These are phyloP conservation scores for Scomberomorus guttatus DNA, from an alignment of 2,797 vertebrate genomes.

Conservation along the genomic window DNA sequence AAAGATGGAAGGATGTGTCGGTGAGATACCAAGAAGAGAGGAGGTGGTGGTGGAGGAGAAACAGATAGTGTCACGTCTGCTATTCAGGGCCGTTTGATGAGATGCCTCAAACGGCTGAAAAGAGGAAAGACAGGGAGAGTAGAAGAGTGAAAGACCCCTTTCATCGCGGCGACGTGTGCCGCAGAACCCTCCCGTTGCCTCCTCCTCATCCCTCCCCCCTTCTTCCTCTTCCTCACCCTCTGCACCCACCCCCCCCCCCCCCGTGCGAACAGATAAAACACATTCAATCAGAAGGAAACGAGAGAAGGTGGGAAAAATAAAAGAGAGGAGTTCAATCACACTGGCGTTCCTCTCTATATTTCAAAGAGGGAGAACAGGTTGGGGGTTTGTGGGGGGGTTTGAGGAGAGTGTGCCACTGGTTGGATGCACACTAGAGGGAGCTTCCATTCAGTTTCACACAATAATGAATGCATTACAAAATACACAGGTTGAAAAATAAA, in stretches of 20 bases:
- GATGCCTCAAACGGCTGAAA: conserved; percentile 74
- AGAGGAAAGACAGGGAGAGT: conserved; percentile 61
- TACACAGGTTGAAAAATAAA: conserved; percentile 1
- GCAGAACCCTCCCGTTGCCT: conserved; percentile 46
- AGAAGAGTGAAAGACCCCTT: conserved; percentile 75
- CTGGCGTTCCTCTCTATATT: conserved; percentile 61
- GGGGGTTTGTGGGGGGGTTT: conserved; percentile 32
- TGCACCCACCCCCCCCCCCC: too few relatives aligned
- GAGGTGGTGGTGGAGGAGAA: conserved; percentile 40
- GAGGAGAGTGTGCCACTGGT: conserved; percentile 30
- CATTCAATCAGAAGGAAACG: conserved; percentile 75
- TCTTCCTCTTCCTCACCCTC: conserved; percentile 24
- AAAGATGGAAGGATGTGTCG: conserved; percentile 55
- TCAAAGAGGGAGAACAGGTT: conserved; percentile 65
- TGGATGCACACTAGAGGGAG: conserved; percentile 32
- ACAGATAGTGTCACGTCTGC: conserved; percentile 77
- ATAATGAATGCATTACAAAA: neutral
- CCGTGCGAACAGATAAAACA: conserved; percentile 73
- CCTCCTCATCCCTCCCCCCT: conserved; percentile 25
- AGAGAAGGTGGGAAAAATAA: conserved; percentile 52
- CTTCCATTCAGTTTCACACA: conserved; percentile 28
- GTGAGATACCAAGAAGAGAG: conserved; percentile 54
- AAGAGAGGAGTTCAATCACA: conserved; percentile 74
- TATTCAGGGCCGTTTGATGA: conserved; percentile 77
- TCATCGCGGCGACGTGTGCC: conserved; percentile 69